Conservation (phyloP, 30 jellyfish, hydroid and myxozoan species). For the Aurelia coerulea region DNA sequence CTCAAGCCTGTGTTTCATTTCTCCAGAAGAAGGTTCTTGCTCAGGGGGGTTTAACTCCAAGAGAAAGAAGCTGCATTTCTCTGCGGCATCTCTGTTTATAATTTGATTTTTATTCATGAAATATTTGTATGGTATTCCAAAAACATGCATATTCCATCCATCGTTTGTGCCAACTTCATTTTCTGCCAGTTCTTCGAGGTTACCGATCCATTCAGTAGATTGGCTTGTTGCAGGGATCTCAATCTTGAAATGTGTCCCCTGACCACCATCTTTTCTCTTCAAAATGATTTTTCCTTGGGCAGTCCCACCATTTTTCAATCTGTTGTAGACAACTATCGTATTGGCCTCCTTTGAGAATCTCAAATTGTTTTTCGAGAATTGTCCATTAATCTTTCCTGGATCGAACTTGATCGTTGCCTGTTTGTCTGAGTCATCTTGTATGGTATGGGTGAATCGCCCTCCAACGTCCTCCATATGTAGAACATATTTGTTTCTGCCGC, state of each 20-base stretch:
- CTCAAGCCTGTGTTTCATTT: neutral
- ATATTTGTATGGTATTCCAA: conserved; percentile 9
- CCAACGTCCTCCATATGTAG: neutral
- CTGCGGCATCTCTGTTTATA: neutral
- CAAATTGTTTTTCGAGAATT: neutral
- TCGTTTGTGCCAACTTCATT: conserved; percentile 9
- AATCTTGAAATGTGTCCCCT: neutral
- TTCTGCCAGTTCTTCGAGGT: neutral
- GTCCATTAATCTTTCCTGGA: neutral
- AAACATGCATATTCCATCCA: neutral
- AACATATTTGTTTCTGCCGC: neutral
- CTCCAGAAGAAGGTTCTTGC: neutral
- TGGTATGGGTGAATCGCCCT: conserved; percentile 5
- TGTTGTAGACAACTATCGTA: conserved; percentile 2
- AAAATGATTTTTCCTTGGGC: neutral
- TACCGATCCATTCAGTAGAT: neutral
- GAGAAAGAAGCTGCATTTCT: neutral
- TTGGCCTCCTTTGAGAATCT: neutral
- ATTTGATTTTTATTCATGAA: neutral
- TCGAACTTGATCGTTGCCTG: neutral
- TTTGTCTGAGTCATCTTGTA: conserved; percentile 7
- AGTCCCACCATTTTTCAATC: neutral
- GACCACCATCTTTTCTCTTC: neutral
- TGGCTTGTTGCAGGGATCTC: neutral
- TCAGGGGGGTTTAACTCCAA: neutral